Evolutionary conservation across 2,888 invertebrate species (phyloP), one percentile per base, ranked within the genome.

Genomic region (Ptychoptera contaminata): DNA sequence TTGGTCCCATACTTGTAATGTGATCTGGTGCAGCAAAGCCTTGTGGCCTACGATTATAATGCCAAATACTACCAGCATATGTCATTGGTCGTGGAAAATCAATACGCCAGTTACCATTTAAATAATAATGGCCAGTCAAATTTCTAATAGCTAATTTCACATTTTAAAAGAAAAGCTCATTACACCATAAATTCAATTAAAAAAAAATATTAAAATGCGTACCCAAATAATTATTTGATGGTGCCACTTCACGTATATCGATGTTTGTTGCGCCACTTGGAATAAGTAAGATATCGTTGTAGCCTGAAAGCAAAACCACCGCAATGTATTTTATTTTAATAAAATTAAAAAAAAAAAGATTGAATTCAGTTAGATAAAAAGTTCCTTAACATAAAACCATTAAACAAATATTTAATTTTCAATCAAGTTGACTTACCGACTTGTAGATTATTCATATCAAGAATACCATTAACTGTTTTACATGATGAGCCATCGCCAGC

Each of bases 61-160:
- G 77, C 76, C 94, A 94, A 56, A 79, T 76, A 6, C 82, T 77
- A 10, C 91, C 90, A 1, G 85, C 86, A 56, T 91, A 87, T 47
- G 71, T 67, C 55, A 86, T 67, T 31, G 77, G 77, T 43, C 83
- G 74, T 0, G 92, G 90, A 60, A 88, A 88, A 67, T 92, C 88
- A 57, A 97, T 91, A 58, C 84, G 77, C 81, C 90, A 93, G 61
- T 92, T 82, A 1, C 96, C 96, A 64, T 97, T 97, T 43, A 97
- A 69, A 60, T 90, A 91, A 62, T 85, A 97, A 53, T 83, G 74
- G 4, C 84, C 85, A 40, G 79, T 72, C 45, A 77, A 71, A 62
- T 90, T 88, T 51, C 91, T 76, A 41, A 94, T 72, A 6, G 93
- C 94, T 82, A 34, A 31, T 7, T 7, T 8, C 6, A 30, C 30